These are phyloP conservation scores for Cynopterus sphinx DNA, from an alignment of 2,797 vertebrate species.

Conservation along the genomic window DNA sequence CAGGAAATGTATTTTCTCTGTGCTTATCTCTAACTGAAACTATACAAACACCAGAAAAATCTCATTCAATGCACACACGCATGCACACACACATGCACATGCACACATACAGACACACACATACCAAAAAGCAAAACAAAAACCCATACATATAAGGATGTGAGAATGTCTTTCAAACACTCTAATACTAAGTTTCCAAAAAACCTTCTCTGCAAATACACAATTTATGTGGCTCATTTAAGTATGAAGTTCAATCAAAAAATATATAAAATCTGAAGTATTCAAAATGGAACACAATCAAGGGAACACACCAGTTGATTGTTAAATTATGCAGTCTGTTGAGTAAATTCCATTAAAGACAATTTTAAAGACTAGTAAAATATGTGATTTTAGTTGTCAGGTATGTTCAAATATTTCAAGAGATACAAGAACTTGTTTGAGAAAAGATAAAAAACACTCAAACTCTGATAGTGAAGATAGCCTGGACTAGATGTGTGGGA, in stretches of 20 bases:
- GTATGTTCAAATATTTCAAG: constrained; percentile 57
- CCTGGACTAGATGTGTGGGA: not conserved
- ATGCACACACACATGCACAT: not conserved
- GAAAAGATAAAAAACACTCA: not conserved
- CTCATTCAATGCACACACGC: no score
- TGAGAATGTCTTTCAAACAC: not conserved
- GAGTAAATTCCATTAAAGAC: constrained; percentile 59
- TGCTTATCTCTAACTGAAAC: not conserved
- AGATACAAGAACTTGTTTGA: not conserved
- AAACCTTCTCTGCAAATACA: not conserved
- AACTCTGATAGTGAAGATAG: not conserved
- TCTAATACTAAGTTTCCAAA: not conserved
- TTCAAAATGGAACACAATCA: constrained; percentile 72
- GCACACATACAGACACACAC: not conserved
- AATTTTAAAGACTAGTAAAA: constrained; percentile 56
- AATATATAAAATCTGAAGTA: constrained; percentile 41
- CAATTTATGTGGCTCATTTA: constrained; percentile 54
- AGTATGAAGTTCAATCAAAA: constrained; percentile 44
- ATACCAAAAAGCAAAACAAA: no score
- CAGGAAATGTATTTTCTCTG: not conserved
- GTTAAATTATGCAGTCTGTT: constrained; percentile 72
- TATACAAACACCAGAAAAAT: not conserved
- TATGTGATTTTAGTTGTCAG: constrained; percentile 58
- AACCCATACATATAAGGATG: not conserved
- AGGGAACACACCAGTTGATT: constrained; percentile 32